phyloP scores from a whole-genome alignment of 2,888 invertebrate genomes.

The Nymphalis polychloros region DNA sequence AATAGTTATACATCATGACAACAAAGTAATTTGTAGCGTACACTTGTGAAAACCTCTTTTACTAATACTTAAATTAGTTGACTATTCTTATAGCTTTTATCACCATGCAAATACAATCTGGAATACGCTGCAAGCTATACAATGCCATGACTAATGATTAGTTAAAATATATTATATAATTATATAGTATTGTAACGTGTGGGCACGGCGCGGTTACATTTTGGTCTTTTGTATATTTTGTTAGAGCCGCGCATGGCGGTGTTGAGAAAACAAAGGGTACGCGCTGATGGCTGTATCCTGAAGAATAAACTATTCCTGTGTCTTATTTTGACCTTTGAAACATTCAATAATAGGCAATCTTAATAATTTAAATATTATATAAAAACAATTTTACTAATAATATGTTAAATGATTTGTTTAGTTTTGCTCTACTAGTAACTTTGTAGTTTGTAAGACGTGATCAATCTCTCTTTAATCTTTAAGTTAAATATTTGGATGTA shows the following conservation, averaged over 20 bases:
- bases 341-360: constrained; percentile 1
- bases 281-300: constrained; percentile 65
- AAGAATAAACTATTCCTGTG: constrained; percentile 47
- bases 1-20: too few species aligned
- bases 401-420: too few species aligned
- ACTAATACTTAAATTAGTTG: too few species aligned
- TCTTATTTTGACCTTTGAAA: constrained; percentile 38
- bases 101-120: too few species aligned
- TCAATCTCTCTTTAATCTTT: too few species aligned
- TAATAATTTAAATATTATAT: not conserved
- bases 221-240: constrained; percentile 73
- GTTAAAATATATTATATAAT: constrained; percentile 52
- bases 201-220: constrained; percentile 71
- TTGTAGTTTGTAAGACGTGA: too few species aligned
- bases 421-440: too few species aligned
- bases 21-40: too few species aligned
- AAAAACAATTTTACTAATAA: not conserved
- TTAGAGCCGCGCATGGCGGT: constrained; percentile 63
- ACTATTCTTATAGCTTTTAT: too few species aligned
- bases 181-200: constrained; percentile 54
- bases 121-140: too few species aligned
- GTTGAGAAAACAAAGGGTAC: constrained; percentile 68
- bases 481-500: too few species aligned
- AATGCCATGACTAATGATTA: constrained; percentile 48
- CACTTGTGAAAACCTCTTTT: too few species aligned